These are phyloP conservation scores for Odontophorus gujanensis DNA, from an alignment of 2,113 vertebrate genomes.

Conservation along the genomic window DNA sequence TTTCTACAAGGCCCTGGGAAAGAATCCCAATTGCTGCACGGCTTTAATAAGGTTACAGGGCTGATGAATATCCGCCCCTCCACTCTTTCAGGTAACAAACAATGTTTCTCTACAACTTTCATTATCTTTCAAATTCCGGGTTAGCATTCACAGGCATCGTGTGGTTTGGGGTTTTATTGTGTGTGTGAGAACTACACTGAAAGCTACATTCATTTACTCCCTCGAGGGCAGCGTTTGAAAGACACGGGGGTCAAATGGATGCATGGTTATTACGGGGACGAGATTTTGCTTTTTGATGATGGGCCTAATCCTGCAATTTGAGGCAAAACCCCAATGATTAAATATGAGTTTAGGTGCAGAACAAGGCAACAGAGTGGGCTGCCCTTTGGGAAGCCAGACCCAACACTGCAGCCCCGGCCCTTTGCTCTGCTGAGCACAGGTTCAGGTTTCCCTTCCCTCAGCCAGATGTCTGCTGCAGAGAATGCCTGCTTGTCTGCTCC, in stretches of 20 bases:
- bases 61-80: conserved; percentile 51
- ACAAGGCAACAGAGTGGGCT: background rate
- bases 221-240: conserved; percentile 32
- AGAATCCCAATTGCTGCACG: conserved; percentile 51
- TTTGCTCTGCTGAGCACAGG: accelerated
- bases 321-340: background rate
- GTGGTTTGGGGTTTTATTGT: conserved; percentile 24
- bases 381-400: background rate
- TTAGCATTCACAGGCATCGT: conserved; percentile 49
- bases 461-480: background rate
- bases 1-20: conserved; percentile 65
- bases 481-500: background rate
- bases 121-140: conserved; percentile 67
- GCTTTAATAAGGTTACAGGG: conserved; percentile 55
- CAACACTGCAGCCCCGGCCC: background rate
- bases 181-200: conserved; percentile 56
- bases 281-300: conserved; percentile 10
- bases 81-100: conserved; percentile 64
- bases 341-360: background rate
- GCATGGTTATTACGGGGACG: conserved; percentile 23
- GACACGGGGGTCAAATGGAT: conserved; percentile 43
- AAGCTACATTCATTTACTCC: conserved; percentile 58
- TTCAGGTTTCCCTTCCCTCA: background rate
- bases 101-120: conserved; percentile 64
- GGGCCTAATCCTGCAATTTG: conserved; percentile 22